Percentiles rank a stretch among this genome's conserved stretches.
phyloP scores from a whole-genome alignment of 2,113 vertebrate species.

The Oncorhynchus kisutch region DNA sequence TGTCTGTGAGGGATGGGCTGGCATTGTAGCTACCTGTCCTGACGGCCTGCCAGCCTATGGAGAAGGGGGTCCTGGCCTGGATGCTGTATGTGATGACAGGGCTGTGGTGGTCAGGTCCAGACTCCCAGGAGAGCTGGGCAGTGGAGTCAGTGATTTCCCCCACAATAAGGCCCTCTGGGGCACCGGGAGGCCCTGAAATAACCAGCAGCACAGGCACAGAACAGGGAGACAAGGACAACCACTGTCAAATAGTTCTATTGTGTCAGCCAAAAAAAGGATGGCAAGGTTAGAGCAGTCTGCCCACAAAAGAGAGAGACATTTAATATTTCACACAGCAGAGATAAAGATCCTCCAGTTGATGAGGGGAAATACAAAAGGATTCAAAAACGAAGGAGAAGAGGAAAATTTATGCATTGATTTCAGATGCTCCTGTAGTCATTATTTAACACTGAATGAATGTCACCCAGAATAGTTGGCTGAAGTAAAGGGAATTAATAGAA shows the following conservation, averaged over 20 bases:
- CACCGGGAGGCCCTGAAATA: slow-evolving; percentile 69
- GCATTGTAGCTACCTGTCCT: slow-evolving; percentile 59
- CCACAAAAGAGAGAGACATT: slow-evolving; percentile 25
- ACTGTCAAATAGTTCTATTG: slow-evolving; percentile 28
- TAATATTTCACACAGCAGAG: slow-evolving; percentile 46
- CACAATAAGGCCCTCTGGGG: slow-evolving; percentile 65
- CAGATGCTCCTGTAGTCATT: slow-evolving; percentile 39
- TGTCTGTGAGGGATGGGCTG: no score
- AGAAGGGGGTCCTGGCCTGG: slow-evolving; percentile 72
- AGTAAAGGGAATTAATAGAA: background rate
- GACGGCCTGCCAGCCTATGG: slow-evolving; percentile 74
- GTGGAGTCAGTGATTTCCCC: slow-evolving; percentile 68
- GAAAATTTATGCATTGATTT: slow-evolving; percentile 47
- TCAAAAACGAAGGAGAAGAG: slow-evolving; percentile 25
- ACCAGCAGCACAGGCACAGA: background rate
- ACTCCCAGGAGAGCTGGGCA: slow-evolving; percentile 72
- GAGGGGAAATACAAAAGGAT: slow-evolving; percentile 24
- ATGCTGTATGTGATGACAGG: slow-evolving; percentile 69
- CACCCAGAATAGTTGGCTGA: background rate
- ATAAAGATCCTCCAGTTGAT: slow-evolving; percentile 32
- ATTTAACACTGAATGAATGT: slow-evolving; percentile 18
- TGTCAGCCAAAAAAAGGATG: slow-evolving; percentile 18
- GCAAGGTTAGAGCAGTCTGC: slow-evolving; percentile 8
- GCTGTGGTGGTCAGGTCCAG: slow-evolving; percentile 73
- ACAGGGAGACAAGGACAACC: slow-evolving; percentile 29